Base-by-base conservation (phyloP, 2,113 vertebrate species). In the Psilopsiagon aymara region DNA sequence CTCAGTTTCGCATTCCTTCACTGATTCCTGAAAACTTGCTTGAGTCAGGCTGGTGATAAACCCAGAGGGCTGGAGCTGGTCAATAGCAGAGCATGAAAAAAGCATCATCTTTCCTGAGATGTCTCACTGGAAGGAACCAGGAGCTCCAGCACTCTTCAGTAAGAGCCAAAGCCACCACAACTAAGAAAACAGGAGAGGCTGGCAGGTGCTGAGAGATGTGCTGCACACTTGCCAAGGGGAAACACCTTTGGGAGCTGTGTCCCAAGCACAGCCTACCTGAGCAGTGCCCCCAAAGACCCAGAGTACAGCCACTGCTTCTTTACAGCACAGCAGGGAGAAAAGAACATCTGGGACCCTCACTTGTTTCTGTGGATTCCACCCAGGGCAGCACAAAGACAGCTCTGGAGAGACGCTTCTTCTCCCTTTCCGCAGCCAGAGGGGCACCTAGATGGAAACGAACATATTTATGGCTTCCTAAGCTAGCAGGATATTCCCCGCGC, bases 351-450 rank as follows among this genome's bases (percentile, higher is more conserved):
- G 63, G 70, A 93, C 71, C 93, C 69, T 94, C 82, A 76, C 92
- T 92, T 83, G 70, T 46, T 94, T 91, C 90, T 86, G 93, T 82
- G 87, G 86, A 76, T 93, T 94, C 95, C 94, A 88, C 81, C 75
- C 94, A 90, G 95, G 92, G 95, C 78, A 96, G 92, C 96, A 96
- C 83, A 94, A 83, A 92, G 51, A 81, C 88, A 96, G 92, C 92
- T 96, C 91, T 88, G 84, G 86, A 92, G 86, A 96, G 69, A 89
- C 83, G 86, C 70, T 84, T 70, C 94, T 95, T 93, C 91, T 87
- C 91, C 77, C 94, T 91, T 94, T 89, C 94, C 46, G 89, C 91
- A 96, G 95, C 77, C 94, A 94, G 81, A 94, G 62, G 77, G 77
- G 89, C 86, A 95, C 91, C 83, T 87, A 88, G 70, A 92, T 69